Evolutionary conservation across 2,888 invertebrate genomes (phyloP).

Genomic region (Pseudococcus jackbeardsleyi): DNA sequence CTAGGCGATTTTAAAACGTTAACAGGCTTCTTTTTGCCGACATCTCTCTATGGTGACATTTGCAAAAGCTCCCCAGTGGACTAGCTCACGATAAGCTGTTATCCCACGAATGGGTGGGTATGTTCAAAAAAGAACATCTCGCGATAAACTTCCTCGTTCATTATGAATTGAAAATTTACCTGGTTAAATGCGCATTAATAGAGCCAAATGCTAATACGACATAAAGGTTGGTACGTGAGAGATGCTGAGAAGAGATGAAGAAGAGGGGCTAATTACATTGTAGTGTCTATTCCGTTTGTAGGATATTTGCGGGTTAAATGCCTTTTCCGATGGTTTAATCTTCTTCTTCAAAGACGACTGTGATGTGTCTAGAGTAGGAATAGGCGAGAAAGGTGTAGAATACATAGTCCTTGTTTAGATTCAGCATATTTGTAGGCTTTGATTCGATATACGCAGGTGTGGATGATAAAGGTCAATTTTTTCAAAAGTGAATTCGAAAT

Average conservation of each 20-base stretch:
- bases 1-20: constrained; percentile 5
- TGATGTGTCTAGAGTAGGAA: not conserved
- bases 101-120: not conserved
- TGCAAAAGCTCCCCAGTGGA: not conserved
- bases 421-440: no score
- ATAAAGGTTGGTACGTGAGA: not conserved
- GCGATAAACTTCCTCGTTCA: not conserved
- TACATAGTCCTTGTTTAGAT: no score
- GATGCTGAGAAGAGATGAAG: no score
- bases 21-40: not conserved
- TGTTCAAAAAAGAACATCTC: not conserved
- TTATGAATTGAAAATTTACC: constrained; percentile 15
- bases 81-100: not conserved
- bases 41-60: not conserved
- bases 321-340: not conserved
- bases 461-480: no score
- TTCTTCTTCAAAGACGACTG: not conserved
- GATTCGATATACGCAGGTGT: no score
- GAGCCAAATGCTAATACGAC: not conserved
- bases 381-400: not conserved
- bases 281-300: not conserved
- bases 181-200: not conserved
- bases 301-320: not conserved
- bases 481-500: no score
- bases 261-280: not conserved